Conservation (phyloP, 2,888 invertebrate genomes). For the Hesperia comma region DNA sequence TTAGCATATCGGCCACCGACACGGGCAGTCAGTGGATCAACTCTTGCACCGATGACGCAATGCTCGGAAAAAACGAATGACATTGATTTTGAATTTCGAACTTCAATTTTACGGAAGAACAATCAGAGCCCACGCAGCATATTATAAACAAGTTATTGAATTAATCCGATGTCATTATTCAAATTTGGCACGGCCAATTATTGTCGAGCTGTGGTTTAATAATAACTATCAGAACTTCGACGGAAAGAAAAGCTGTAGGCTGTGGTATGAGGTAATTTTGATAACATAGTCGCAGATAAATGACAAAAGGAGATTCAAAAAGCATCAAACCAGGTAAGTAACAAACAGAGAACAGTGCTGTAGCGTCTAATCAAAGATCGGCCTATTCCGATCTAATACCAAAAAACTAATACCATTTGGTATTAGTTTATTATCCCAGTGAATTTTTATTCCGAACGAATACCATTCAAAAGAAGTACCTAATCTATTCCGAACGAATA, state of each 20-base stretch:
- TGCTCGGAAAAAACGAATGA: conserved; percentile 53
- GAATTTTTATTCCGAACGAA: too few species aligned
- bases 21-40: conserved; percentile 56
- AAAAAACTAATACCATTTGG: too few species aligned
- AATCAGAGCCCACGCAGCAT: conserved; percentile 11
- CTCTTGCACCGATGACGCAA: conserved; percentile 66
- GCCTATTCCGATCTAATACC: too few species aligned
- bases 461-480: too few species aligned
- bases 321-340: neutral
- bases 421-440: too few species aligned
- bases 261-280: neutral
- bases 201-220: conserved; percentile 12
- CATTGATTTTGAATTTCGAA: conserved; percentile 66
- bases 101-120: conserved; percentile 49
- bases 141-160: conserved; percentile 13
- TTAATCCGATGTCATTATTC: conserved; percentile 14
- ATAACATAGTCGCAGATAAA: neutral
- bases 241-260: conserved; percentile 6
- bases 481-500: too few species aligned
- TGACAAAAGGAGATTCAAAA: neutral
- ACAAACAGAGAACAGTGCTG: neutral
- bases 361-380: conserved; percentile 13
- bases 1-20: conserved; percentile 60
- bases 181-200: conserved; percentile 25
- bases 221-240: neutral